phyloP scores from a whole-genome alignment of 2,797 vertebrate genomes.

The Silurus aristotelis region DNA sequence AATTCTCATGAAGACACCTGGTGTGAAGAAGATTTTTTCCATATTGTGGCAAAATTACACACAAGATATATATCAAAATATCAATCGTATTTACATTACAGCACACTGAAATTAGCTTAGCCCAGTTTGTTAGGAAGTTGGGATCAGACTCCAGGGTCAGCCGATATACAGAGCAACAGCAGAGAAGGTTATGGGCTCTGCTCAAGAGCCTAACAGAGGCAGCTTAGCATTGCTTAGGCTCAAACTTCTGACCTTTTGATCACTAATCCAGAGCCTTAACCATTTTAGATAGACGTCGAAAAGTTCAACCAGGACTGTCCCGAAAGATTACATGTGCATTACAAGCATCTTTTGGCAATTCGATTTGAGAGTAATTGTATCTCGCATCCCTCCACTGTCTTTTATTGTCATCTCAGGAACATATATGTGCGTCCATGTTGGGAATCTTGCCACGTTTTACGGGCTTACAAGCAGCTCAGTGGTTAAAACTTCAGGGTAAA shows the following conservation, averaged over 20 bases:
- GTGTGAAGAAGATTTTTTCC: neutral
- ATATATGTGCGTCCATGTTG: neutral
- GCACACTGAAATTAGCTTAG: too few relatives aligned
- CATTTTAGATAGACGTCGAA: conserved; percentile 19
- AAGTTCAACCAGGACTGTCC: neutral
- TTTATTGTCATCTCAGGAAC: neutral
- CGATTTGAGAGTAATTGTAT: neutral
- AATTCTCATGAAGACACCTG: neutral
- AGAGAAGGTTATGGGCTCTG: too few relatives aligned
- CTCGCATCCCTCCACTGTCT: neutral
- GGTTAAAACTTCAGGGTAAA: neutral
- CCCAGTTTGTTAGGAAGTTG: too few relatives aligned
- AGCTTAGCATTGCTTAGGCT: too few relatives aligned
- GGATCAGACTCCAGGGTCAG: too few relatives aligned
- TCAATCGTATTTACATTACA: too few relatives aligned
- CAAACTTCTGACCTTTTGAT: too few relatives aligned
- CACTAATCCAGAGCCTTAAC: neutral
- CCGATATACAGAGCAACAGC: too few relatives aligned
- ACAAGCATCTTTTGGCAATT: neutral
- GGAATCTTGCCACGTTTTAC: neutral
- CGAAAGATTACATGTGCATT: neutral
- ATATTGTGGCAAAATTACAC: too few relatives aligned
- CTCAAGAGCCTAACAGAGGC: too few relatives aligned
- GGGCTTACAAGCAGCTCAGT: neutral
- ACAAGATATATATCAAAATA: too few relatives aligned